These are phyloP conservation scores for Crocidura indochinensis DNA, from an alignment of 2,797 vertebrate species.

Conservation along the genomic window DNA sequence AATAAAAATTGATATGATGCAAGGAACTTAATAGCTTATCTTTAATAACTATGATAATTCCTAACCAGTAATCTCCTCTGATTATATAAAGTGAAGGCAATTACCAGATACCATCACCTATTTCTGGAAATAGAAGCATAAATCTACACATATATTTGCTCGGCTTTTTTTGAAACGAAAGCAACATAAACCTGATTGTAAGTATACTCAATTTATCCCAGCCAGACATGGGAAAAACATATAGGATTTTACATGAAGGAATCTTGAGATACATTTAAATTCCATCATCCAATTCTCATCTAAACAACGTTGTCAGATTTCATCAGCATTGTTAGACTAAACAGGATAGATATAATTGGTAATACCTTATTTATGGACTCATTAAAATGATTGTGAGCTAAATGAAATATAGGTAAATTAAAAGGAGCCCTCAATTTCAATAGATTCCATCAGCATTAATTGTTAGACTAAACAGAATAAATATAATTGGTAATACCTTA, in stretches of 20 bases:
- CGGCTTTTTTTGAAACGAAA: constrained; percentile 34
- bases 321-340: neutral
- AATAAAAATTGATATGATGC: constrained; percentile 2
- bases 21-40: neutral
- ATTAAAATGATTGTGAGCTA: neutral
- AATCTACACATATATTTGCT: neutral
- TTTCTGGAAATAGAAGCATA: neutral
- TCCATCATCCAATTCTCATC: neutral
- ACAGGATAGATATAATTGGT: neutral
- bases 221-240: constrained; percentile 14
- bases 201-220: neutral
- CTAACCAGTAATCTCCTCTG: neutral
- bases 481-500: neutral
- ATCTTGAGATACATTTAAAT: constrained; percentile 24
- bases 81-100: neutral
- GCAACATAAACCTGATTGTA: constrained; percentile 15
- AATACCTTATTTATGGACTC: neutral
- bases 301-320: neutral
- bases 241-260: neutral
- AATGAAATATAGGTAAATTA: constrained; percentile 31
- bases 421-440: constrained; percentile 11
- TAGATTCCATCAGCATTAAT: neutral
- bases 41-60: accelerated
- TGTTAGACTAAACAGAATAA: neutral
- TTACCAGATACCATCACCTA: neutral